These are phyloP conservation scores for Hymenochirus boettgeri DNA, from an alignment of 2,113 vertebrate species.

Conservation along the genomic window DNA sequence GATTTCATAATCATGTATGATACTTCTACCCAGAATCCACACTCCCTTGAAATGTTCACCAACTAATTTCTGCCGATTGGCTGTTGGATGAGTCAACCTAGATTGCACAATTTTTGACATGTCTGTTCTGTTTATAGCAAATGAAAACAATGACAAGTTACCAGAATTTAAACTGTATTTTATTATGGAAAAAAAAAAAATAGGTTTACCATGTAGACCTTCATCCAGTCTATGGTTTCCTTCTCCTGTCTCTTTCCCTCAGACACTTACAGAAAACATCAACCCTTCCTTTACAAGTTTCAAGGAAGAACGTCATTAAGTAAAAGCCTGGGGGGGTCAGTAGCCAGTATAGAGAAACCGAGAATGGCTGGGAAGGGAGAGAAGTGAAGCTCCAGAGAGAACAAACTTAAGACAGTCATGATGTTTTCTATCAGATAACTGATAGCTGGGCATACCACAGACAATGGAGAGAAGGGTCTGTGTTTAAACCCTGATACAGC, in stretches of 20 bases:
- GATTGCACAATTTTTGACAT: no score
- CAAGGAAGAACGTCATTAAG: constrained; percentile 14
- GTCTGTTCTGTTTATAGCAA: no score
- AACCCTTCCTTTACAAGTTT: constrained; percentile 9
- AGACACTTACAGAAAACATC: constrained; percentile 13
- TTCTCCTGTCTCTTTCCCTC: background rate
- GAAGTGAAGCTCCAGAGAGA: background rate
- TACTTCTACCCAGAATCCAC: no score
- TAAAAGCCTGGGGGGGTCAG: background rate
- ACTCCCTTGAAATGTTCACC: no score
- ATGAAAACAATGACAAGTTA: no score
- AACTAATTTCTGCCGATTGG: no score
- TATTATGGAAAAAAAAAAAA: no score
- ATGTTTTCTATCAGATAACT: background rate
- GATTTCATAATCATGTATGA: no score
- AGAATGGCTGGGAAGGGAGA: background rate
- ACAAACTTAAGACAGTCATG: no score
- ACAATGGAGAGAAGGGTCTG: background rate
- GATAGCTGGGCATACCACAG: no score
- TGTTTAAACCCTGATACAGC: background rate
- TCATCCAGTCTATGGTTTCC: background rate
- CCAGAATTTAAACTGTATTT: background rate
- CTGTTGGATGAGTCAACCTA: no score
- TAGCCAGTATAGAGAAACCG: background rate
- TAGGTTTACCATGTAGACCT: background rate